These are phyloP conservation scores for Erebia palarica DNA, from an alignment of 2,888 invertebrate species.

Conservation along the genomic window DNA sequence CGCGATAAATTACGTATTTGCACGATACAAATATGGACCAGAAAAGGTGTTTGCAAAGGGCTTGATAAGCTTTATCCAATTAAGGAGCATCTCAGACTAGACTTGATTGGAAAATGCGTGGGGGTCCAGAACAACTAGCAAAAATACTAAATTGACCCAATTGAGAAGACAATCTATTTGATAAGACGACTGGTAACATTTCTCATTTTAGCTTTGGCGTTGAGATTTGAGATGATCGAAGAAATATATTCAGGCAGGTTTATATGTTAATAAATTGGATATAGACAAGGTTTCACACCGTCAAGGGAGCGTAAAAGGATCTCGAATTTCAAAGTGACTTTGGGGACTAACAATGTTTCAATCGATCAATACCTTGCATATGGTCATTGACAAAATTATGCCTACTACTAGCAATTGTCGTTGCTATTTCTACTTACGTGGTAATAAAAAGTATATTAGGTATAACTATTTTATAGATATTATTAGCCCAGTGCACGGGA, in stretches of 20 bases:
- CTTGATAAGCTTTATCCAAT: neutral
- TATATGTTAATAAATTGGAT: slow-evolving; percentile 5
- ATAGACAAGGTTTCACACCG: neutral
- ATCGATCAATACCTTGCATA: slow-evolving; percentile 8
- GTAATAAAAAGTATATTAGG: too few species aligned
- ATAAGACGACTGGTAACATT: neutral
- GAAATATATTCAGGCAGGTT: neutral
- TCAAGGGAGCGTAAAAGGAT: neutral
- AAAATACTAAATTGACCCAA: neutral
- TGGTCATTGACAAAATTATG: slow-evolving; percentile 13
- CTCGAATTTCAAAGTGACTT: slow-evolving; percentile 7
- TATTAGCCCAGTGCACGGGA: too few species aligned
- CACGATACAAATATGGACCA: neutral
- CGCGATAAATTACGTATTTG: too few species aligned
- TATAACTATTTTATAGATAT: too few species aligned
- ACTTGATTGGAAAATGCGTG: neutral
- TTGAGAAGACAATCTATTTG: neutral
- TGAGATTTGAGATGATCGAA: neutral
- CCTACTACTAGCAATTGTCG: neutral
- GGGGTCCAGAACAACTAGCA: slow-evolving; percentile 1
- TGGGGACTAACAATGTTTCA: slow-evolving; percentile 5
- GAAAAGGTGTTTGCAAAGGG: neutral
- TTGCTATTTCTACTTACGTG: neutral
- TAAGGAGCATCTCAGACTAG: neutral
- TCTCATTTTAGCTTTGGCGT: neutral